Evolutionary conservation across 2,888 invertebrate species (phyloP), one percentile per base, ranked within the genome.

Genomic region (Macropis europaea): DNA sequence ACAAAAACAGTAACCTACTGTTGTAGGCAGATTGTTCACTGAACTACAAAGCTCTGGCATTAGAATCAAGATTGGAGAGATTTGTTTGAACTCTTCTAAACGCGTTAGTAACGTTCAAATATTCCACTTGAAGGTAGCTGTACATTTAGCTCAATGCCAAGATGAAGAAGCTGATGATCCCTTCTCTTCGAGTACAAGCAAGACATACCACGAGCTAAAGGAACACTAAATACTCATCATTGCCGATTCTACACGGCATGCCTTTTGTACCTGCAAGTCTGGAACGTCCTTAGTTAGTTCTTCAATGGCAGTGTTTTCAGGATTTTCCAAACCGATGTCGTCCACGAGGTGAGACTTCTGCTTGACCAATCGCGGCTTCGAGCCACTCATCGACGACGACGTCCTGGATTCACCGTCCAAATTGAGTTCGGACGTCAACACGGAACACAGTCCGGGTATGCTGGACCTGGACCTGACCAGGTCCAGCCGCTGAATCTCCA

Each of bases 311-410:
- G 86, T 88, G 85, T 82, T 85, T 68, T 84, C 80, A 61, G 84
- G 75, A 79, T 82, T 73, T 73, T 85, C 82, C 77, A 83, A 77
- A 50, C 76, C 73, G 38, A 72, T 81, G 60, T 90, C 90, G 36
- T 96, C 95, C 86, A 95, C 95, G 86, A 95, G 94, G 68, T 96
- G 93, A 0, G 95, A 95, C 89, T 97, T 97, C 90, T 97, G 97
- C 90, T 97, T 97, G 9, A 96, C 95, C 53, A 97, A 92, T 82
- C 94, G 93, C 17, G 96, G 96, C 86, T 93, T 93, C 26, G 84
- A 82, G 75, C 79, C 57, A 64, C 77, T 89, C 87, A 74, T 88
- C 57, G 47, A 83, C 50, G 80, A 77, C 1, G 77, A 69, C 5
- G 80, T 73, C 52, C 79, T 77, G 9, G 79, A 75, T 28, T 78